Percentiles rank a stretch among this genome's conserved stretches.
phyloP scores from a whole-genome alignment of 2,113 vertebrate species.

The Trichomycterus rosablanca region DNA sequence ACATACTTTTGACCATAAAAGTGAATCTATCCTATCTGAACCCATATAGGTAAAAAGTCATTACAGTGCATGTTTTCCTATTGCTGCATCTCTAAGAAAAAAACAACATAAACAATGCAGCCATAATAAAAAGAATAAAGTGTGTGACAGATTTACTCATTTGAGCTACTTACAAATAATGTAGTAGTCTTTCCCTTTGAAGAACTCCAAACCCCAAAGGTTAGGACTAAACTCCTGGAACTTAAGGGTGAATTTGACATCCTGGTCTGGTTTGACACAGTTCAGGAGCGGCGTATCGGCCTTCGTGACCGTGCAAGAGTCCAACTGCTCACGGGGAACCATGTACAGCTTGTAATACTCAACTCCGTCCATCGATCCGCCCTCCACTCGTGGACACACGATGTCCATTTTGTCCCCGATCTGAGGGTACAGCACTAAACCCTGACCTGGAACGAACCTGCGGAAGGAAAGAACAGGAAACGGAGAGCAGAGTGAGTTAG shows the following conservation, averaged over 20 bases:
- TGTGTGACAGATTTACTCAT: too few relatives aligned
- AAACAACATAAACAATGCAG: too few relatives aligned
- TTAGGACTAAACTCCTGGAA: slow-evolving; percentile 99
- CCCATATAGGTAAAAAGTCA: too few relatives aligned
- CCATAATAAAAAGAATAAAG: too few relatives aligned
- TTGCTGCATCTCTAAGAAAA: too few relatives aligned
- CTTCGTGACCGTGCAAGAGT: slow-evolving; percentile 94
- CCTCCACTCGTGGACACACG: slow-evolving; percentile 95
- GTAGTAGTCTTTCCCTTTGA: slow-evolving; percentile 93
- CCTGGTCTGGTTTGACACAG: slow-evolving; percentile 96
- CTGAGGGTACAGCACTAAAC: slow-evolving; percentile 95
- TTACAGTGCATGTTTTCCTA: too few relatives aligned
- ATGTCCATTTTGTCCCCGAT: slow-evolving; percentile 99
- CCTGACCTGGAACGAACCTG: slow-evolving; percentile 94
- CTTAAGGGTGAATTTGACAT: slow-evolving; percentile 99
- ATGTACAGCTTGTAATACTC: slow-evolving; percentile 99
- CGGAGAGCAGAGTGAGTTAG: slow-evolving; percentile 1
- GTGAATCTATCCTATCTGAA: too few relatives aligned
- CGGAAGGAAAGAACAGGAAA: slow-evolving; percentile 34
- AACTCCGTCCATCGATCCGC: slow-evolving; percentile 81
- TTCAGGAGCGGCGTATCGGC: slow-evolving; percentile 95
- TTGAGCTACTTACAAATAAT: slow-evolving; percentile 94
- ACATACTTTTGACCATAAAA: too few relatives aligned
- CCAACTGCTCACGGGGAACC: slow-evolving; percentile 94
- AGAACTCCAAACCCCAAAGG: slow-evolving; percentile 97